Conservation (phyloP, 2,888 invertebrate genomes). For the Argyresthia goedartella region DNA sequence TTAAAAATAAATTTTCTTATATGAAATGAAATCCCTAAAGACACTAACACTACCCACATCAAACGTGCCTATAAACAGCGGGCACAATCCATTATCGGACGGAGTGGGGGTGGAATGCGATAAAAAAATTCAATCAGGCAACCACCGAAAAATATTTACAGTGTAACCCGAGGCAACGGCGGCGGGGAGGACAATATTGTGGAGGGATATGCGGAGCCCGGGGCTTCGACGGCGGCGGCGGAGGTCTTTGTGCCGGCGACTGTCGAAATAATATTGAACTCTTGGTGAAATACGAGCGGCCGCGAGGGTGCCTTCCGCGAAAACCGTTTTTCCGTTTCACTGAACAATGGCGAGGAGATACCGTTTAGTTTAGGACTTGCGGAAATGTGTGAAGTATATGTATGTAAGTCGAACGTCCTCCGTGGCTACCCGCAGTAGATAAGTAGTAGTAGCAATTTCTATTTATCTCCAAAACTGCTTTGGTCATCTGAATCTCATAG, state of each 20-base stretch:
- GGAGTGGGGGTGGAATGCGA: constrained; percentile 54
- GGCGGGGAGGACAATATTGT: constrained; percentile 62
- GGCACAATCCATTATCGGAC: constrained; percentile 54
- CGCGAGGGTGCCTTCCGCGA: constrained; percentile 53
- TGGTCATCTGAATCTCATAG: constrained; percentile 21
- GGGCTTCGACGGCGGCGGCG: constrained; percentile 39
- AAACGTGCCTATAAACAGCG: constrained; percentile 21
- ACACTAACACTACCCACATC: constrained; percentile 10
- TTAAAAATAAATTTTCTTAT: no score
- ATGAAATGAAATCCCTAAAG: no score
- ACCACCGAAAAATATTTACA: constrained; percentile 67
- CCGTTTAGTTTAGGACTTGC: constrained; percentile 50
- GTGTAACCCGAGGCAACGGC: constrained; percentile 61
- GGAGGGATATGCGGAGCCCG: constrained; percentile 51
- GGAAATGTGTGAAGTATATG: constrained; percentile 10
- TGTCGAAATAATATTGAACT: constrained; percentile 69
- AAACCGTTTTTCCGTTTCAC: constrained; percentile 58
- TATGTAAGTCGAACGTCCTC: not conserved
- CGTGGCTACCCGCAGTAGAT: no score
- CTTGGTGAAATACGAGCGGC: constrained; percentile 63
- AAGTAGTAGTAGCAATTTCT: no score
- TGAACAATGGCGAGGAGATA: constrained; percentile 43
- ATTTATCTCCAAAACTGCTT: no score
- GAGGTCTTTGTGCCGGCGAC: constrained; percentile 14
- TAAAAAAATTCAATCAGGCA: constrained; percentile 66